Base-by-base conservation (phyloP, 2,797 vertebrate genomes). In the Neostethus bicornis region DNA sequence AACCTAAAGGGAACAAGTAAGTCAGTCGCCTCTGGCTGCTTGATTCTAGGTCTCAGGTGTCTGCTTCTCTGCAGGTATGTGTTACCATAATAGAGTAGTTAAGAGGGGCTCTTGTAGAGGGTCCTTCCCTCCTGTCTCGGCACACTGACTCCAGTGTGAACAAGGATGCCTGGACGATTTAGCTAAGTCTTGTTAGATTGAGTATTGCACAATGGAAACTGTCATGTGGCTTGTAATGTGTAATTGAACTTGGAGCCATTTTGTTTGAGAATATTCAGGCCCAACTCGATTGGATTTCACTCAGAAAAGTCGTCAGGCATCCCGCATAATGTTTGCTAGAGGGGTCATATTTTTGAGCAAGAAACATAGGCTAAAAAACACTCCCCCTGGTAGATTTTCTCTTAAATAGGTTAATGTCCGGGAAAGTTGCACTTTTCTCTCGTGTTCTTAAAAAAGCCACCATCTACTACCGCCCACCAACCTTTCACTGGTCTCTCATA, bases 141-240 rank as follows among this genome's bases (percentile, higher is more conserved):
- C 90, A 87, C 75, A 79, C 86, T 85, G 89, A 89, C 91, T 92
- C 90, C 91, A 91, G 84, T 79, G 82, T 87, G 85, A 85, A 87
- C 78, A 49, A 70, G 64, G 83, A 79, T 84, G 83, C 75, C 79
- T 73, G 68, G 83, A 75, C 72, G 69, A 85, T 91, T 90, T 84
- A 85, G 75, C 43, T 45, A 56, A 67, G 80, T 66, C 82, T 83
- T 84, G 84, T 91, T 87, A 82, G 75, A 81, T 62, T 60, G 82
- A 89, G 71, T 70, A 80, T 79, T 77, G 76, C 86, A 92, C 87
- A 92, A 92, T 91, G 80, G 87, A 86, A 89, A 88, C 88, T 89
- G 90, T 91, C 88, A 90, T 78, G 73, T 58, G 61, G 75, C 83
- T 85, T 76, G 85, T 87, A 87, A 90, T 83, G 83, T 84, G 87